Evolutionary conservation across 2,888 invertebrate genomes (phyloP), one percentile per base, ranked within the genome.

Genomic region (Ectemnius continuus): DNA sequence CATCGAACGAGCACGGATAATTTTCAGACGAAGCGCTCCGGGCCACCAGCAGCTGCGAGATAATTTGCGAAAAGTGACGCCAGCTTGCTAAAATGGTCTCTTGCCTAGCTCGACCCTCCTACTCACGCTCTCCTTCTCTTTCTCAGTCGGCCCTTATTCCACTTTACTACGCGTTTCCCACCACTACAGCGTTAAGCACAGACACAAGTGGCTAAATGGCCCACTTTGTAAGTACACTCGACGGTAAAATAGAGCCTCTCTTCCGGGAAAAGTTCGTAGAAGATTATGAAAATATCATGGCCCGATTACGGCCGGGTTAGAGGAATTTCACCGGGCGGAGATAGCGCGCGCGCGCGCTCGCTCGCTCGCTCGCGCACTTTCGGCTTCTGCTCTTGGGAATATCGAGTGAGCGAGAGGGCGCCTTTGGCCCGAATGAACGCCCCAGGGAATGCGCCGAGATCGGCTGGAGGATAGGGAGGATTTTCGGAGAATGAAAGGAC

Each of bases 11-110:
- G 79, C 72, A 76, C 68, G 77, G 75, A 84, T 85, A 85, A 86
- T 84, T 86, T 85, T 79, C 80, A 76, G 75, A 78, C 80, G 76
- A 78, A 83, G 75, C 76, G 76, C 76, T 57, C 62, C 61, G 57
- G 75, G 65, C 62, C 75, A 64, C 76, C 64, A 14, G 71, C 57
- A 71, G 36, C 36, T 36, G 60, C 74, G 74, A 82, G 84, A 85
- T 86, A 86, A 86, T 86, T 86, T 85, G 82, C 79, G 78, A 76
- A 81, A 84, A 82, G 81, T 81, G 79, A 84, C 84, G 76, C 74
- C 79, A 64, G 79, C 71, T 79, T 79, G 74, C 70, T 72, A 61
- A 58, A 79, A 78, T 60, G 52, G 52, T 36, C 52, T 52, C 52
- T 52, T 52, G 52, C 36, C 36, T 36, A 36, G 36, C 36, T 36